A percentile compares a stretch with the other conserved stretches of the same genome.
Conservation (phyloP, 2,113 vertebrate genomes). For the Callipepla squamata region DNA sequence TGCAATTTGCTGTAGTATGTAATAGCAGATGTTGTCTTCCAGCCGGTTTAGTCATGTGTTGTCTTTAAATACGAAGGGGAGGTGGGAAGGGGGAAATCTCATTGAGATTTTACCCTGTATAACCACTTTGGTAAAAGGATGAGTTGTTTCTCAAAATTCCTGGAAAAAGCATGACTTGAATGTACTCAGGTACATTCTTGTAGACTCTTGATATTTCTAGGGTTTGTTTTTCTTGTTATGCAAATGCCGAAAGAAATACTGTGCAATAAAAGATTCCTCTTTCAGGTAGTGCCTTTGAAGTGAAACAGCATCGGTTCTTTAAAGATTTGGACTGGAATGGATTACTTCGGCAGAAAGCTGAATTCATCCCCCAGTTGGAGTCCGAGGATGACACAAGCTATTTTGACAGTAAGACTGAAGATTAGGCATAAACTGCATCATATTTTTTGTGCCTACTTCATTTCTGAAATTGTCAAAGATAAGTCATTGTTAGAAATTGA, state of each 20-base stretch:
- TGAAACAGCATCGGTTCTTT: conserved; percentile 96
- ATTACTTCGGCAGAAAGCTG: conserved; percentile 97
- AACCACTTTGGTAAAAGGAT: not conserved
- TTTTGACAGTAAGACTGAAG: conserved; percentile 90
- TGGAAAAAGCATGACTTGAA: not conserved
- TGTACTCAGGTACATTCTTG: not conserved
- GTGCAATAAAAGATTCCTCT: conserved; percentile 37
- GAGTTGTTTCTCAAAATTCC: conserved; percentile 5
- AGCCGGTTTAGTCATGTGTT: not conserved
- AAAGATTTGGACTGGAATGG: conserved; percentile 94
- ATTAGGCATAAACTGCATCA: not conserved
- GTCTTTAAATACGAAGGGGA: not conserved
- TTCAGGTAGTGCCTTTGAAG: conserved; percentile 92
- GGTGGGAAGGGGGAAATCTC: not conserved
- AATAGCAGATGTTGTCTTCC: not conserved
- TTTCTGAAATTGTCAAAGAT: not conserved
- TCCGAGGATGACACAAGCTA: conserved; percentile 98
- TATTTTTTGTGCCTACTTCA: not conserved
- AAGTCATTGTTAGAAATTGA: not conserved
- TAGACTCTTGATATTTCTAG: not conserved
- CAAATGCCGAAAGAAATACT: conserved; percentile 18
- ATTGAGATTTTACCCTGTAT: conserved; percentile 12
- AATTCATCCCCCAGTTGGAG: conserved; percentile 97
- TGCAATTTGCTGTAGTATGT: not conserved
- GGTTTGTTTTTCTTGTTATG: not conserved